Percentiles rank a stretch among this genome's conserved stretches.
Evolutionary conservation across 2,797 vertebrate genomes (phyloP).

Genomic region (Emydoidea blandingii): DNA sequence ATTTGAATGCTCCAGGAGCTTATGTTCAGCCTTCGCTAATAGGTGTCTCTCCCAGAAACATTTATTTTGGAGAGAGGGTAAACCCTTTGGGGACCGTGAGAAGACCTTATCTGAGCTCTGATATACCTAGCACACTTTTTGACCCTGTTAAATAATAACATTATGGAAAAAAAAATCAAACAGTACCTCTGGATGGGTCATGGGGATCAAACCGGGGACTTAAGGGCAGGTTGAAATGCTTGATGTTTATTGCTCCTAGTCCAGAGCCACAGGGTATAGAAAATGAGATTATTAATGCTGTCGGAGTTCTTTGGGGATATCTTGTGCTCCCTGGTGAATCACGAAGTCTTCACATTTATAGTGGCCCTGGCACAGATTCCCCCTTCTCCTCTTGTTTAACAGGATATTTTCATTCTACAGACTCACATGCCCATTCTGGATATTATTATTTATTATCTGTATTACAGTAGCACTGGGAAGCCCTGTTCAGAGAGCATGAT

Average conservation of each 20-base stretch:
- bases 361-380: not conserved
- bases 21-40: constrained; percentile 64
- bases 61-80: constrained; percentile 38
- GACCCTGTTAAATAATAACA: constrained; percentile 73
- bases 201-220: not conserved
- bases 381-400: not conserved
- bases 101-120: not conserved
- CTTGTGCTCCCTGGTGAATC: constrained; percentile 13
- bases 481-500: not conserved
- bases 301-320: not conserved
- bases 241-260: not conserved
- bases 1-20: constrained; percentile 50
- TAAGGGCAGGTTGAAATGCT: not conserved
- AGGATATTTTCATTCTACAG: not conserved
- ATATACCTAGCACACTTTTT: constrained; percentile 18
- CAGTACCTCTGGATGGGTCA: not conserved
- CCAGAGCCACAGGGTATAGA: not conserved
- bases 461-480: not conserved
- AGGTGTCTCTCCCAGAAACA: constrained; percentile 58
- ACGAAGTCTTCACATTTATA: constrained; percentile 30
- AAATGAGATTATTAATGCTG: not conserved
- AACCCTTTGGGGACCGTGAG: not conserved
- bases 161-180: not conserved
- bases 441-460: constrained; percentile 18
- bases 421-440: not conserved